A percentile compares a stretch with the other conserved stretches of the same genome.
phyloP scores from a whole-genome alignment of 2,113 vertebrate species.

The Corvus moneduloides region DNA sequence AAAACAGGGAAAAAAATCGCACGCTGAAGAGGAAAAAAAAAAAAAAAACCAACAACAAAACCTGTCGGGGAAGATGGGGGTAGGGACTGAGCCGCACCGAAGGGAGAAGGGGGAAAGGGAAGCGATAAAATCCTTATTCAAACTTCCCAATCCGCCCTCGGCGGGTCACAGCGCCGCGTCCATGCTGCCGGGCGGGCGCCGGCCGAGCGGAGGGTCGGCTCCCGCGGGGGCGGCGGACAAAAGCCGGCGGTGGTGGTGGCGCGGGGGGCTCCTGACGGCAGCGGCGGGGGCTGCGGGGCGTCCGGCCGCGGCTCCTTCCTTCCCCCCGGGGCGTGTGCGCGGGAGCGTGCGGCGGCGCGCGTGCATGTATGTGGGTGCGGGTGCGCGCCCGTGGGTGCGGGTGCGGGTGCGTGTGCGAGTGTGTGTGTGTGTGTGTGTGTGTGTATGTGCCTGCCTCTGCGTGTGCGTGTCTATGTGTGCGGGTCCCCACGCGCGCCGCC shows the following conservation, averaged over 20 bases:
- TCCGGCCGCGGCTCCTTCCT: slow-evolving; percentile 4
- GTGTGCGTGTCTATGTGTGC: background rate
- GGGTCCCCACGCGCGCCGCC: slow-evolving; percentile 4
- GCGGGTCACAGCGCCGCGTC: slow-evolving; percentile 13
- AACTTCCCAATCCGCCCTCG: background rate
- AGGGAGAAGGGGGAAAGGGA: background rate
- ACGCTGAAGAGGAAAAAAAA: background rate
- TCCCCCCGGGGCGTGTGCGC: background rate
- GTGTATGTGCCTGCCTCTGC: background rate
- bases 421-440: background rate
- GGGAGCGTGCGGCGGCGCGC: slow-evolving; percentile 5
- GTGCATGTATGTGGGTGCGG: background rate
- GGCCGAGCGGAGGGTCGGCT: background rate
- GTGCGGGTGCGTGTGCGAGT: background rate
- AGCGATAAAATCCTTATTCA: slow-evolving; percentile 13
- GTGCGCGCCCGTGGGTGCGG: background rate
- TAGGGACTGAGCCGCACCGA: slow-evolving; percentile 1
- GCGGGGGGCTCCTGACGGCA: background rate
- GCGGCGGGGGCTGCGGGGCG: background rate
- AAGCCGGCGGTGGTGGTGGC: background rate
- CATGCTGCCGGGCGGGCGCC: slow-evolving; percentile 37
- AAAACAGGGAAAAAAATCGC: background rate
- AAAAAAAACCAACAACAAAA: background rate
- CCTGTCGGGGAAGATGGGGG: slow-evolving; percentile 5
- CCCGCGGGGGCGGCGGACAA: slow-evolving; percentile 31